phyloP scores from a whole-genome alignment of 1,140 invertebrate genomes.

The Oncopodura yosiiana region DNA sequence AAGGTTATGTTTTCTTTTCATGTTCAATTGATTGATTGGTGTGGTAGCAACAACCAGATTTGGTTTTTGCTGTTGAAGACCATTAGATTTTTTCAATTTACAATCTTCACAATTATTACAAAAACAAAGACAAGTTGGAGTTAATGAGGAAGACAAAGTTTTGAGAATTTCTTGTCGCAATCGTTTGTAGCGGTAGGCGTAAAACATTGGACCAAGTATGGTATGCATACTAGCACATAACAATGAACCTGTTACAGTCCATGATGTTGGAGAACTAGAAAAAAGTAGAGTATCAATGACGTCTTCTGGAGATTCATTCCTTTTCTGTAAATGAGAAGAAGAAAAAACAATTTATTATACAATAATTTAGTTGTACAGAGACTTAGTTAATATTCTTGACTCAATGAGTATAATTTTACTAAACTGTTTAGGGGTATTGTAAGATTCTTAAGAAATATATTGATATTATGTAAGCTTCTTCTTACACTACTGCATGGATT shows the following conservation, averaged over 20 bases:
- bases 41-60: not conserved
- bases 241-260: not conserved
- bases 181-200: slow-evolving; percentile 28
- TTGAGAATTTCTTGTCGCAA: slow-evolving; percentile 6
- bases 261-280: not conserved
- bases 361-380: not conserved
- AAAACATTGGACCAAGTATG: slow-evolving; percentile 19
- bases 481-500: too few relatives aligned
- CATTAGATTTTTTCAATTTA: too few relatives aligned
- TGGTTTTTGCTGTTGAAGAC: not conserved
- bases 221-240: slow-evolving; percentile 17
- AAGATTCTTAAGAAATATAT: too few relatives aligned
- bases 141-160: not conserved
- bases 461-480: too few relatives aligned
- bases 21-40: not conserved
- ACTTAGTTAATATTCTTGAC: too few relatives aligned
- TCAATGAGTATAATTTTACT: too few relatives aligned
- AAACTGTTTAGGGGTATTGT: too few relatives aligned
- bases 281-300: not conserved
- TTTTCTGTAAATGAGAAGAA: not conserved
- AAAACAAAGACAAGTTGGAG: too few relatives aligned
- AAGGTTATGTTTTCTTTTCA: too few relatives aligned
- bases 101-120: too few relatives aligned
- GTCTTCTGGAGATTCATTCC: not conserved
- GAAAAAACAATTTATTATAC: not conserved